Percentiles rank a stretch among this genome's conserved stretches.
phyloP scores from a whole-genome alignment of 2,888 invertebrate genomes.

The Cerastis leucographa region DNA sequence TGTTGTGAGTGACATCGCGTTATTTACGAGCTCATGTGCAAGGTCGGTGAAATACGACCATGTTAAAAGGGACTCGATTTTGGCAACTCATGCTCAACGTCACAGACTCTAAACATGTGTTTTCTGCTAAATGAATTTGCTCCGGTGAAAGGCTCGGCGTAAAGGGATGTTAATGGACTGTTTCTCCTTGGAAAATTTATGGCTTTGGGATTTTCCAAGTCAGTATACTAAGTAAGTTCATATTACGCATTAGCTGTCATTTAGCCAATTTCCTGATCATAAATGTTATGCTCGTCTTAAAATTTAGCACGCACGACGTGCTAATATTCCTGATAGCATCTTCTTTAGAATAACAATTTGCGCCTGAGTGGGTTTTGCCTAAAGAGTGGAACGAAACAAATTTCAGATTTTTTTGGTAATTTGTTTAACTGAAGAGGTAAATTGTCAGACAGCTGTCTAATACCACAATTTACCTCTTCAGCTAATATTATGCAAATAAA shows the following conservation, averaged over 20 bases:
- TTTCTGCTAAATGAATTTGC: slow-evolving; percentile 49
- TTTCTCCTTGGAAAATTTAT: slow-evolving; percentile 48
- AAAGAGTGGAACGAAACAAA: background rate
- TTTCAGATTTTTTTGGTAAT: slow-evolving; percentile 1
- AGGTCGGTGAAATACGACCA: slow-evolving; percentile 69
- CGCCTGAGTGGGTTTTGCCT: slow-evolving; percentile 7
- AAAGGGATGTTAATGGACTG: slow-evolving; percentile 50
- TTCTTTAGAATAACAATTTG: slow-evolving; percentile 4
- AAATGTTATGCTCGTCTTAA: slow-evolving; percentile 26
- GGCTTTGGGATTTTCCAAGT: slow-evolving; percentile 45
- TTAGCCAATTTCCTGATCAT: slow-evolving; percentile 29
- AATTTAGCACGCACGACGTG: slow-evolving; percentile 20
- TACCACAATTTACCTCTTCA: no score
- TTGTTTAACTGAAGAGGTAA: background rate
- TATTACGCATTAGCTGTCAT: slow-evolving; percentile 36
- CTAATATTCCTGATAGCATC: slow-evolving; percentile 16
- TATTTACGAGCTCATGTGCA: slow-evolving; percentile 70
- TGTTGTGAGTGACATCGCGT: slow-evolving; percentile 68
- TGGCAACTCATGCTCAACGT: slow-evolving; percentile 62
- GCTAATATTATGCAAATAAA: no score
- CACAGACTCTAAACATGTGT: slow-evolving; percentile 50
- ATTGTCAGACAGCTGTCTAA: background rate
- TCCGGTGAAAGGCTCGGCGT: slow-evolving; percentile 53
- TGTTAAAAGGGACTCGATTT: slow-evolving; percentile 62
- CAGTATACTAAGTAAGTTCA: slow-evolving; percentile 33